phyloP scores from a whole-genome alignment of 2,888 invertebrate genomes.

The Drosophila trichaetosa region DNA sequence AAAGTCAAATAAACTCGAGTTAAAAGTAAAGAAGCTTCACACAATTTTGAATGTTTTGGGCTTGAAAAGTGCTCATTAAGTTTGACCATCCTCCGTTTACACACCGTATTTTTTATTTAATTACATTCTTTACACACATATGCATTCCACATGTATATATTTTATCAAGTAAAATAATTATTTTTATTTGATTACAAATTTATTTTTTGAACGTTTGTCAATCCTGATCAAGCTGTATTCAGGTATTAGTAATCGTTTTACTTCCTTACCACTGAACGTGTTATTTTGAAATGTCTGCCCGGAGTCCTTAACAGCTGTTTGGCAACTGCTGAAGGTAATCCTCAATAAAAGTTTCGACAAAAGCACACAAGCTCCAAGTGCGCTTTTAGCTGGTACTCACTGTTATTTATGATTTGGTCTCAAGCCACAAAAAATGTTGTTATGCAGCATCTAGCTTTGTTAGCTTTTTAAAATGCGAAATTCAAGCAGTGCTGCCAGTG shows the following conservation, averaged over 20 bases:
- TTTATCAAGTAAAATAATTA: background rate
- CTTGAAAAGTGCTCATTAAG: background rate
- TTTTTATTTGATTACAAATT: background rate
- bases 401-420: background rate
- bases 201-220: background rate
- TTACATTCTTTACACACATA: background rate
- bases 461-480: background rate
- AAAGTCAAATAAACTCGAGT: background rate
- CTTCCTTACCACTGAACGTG: slow-evolving; percentile 75
- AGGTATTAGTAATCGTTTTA: slow-evolving; percentile 18
- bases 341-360: slow-evolving; percentile 6
- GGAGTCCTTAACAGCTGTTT: slow-evolving; percentile 69
- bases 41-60: background rate
- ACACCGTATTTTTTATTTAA: background rate
- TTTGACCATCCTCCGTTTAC: background rate
- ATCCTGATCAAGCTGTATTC: background rate
- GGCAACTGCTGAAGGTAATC: slow-evolving; percentile 17
- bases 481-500: background rate
- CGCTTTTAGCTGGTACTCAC: slow-evolving; percentile 12
- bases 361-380: slow-evolving; percentile 5
- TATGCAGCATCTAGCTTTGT: slow-evolving; percentile 1
- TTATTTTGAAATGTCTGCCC: slow-evolving; percentile 78
- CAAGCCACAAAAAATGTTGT: background rate
- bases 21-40: background rate
- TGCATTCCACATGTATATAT: background rate